phyloP scores from a whole-genome alignment of 1,140 invertebrate genomes.

The Homarus americanus region DNA sequence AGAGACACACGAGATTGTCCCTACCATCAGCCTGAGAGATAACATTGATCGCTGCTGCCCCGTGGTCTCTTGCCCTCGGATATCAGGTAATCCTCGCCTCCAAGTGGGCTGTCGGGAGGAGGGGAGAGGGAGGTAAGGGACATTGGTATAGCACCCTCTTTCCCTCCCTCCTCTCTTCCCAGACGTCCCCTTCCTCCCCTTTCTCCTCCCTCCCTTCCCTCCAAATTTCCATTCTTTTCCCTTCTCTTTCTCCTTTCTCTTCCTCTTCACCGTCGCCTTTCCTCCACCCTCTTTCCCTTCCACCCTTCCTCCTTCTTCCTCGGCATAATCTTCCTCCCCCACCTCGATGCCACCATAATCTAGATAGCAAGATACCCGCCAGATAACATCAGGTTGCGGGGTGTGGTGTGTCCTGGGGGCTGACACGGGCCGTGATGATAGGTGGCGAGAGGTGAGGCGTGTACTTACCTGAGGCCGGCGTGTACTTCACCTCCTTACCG shows the following conservation, averaged over 20 bases:
- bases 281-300: not conserved
- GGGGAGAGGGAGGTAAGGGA: too few relatives aligned
- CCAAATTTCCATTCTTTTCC: too few relatives aligned
- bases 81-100: too few relatives aligned
- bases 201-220: not conserved
- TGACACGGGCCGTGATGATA: not conserved
- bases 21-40: too few relatives aligned
- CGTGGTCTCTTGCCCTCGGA: too few relatives aligned
- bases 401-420: not conserved
- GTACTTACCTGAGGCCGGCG: not conserved
- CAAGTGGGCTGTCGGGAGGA: too few relatives aligned
- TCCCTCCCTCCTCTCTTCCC: not conserved
- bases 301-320: not conserved
- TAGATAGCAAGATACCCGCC: not conserved
- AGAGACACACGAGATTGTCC: too few relatives aligned
- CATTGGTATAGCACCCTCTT: too few relatives aligned
- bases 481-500: too few relatives aligned
- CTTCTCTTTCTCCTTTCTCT: not conserved
- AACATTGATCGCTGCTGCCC: too few relatives aligned
- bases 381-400: not conserved
- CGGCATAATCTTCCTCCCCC: not conserved
- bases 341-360: not conserved
- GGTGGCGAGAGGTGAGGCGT: not conserved
- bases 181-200: not conserved
- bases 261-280: not conserved